Base-by-base conservation (phyloP, 2,888 invertebrate species). In the Keiferia lycopersicella region DNA sequence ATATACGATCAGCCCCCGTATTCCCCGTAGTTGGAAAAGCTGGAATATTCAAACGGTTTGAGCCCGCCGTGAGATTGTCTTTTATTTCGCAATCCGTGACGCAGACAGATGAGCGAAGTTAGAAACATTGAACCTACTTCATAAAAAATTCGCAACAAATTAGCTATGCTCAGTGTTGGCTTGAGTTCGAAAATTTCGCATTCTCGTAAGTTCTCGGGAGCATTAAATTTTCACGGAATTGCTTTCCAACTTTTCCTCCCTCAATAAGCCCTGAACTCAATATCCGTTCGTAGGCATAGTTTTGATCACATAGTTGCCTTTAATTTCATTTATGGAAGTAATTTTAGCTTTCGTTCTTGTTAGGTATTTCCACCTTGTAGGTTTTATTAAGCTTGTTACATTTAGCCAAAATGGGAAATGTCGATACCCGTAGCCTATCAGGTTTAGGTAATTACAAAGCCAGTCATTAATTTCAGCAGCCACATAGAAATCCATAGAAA, bases 161-260 rank as follows among this genome's bases (percentile, higher is more conserved):
- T 87, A 88, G 82, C 83, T 84, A 87, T 88, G 81, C 86, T 82
- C 82, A 80, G 81, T 84, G 83, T 83, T 84, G 82, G 82, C 84
- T 84, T 84, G 83, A 80, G 84, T 86, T 87, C 80, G 81, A 79
- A 87, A 88, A 88, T 86, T 85, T 81, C 84, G 85, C 78, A 83
- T 83, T 88, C 88, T 84, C 77, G 75, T 83, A 88, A 91, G 85
- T 90, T 90, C 76, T 75, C 76, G 73, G 79, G 77, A 80, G 81
- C 83, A 87, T 90, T 87, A 90, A 88, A 90, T 87, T 89, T 90
- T 89, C 85, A 90, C 81, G 82, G 84, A 88, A 90, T 88, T 84
- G 86, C 88, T 87, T 84, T 81, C 81, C 75, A 90, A 89, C 85
- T 90, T 88, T 89, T 86, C 84, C 84, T 76, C 77, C 79, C 83